Base-by-base conservation (phyloP, 2,113 vertebrate species). In the Erythrocercus mccallii region DNA sequence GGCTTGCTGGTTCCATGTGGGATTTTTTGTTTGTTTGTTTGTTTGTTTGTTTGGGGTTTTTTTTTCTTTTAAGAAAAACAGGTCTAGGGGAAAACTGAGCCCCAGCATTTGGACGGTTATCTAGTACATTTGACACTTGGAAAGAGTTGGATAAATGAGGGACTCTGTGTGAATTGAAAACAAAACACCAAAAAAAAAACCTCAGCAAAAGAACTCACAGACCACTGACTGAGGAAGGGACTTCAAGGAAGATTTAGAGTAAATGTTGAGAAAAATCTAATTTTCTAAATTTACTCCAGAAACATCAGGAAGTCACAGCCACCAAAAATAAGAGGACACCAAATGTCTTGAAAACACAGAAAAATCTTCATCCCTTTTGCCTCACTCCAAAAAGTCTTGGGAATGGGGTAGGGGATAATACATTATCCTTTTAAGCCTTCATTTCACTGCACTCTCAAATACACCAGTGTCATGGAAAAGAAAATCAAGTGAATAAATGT, bases 401-500 rank as follows among this genome's bases (percentile, higher is more conserved):
- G 57, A 89, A 48, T n/a, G 60, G 62, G 56, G 30, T 38, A 94
- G 64, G 10, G 72, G 56, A 88, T 86, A 81, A 88, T 37, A 83
- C n/a, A 44, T 66, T 90, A 85, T 88, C 62, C 88, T 86, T 58
- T 81, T 51, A 79, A 69, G 38, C 28, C 48, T 76, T 35, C 74
- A 38, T 77, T 54, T 83, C 71, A 35, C 53, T 69, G 60, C 42
- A 81, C 68, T 66, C 61, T 60, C 86, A 94, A 92, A 93, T 71
- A 38, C 38, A 58, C 73, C 28, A 33, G 30, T 48, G 50, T 48
- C 81, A 78, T 12, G 48, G 66, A 92, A 96, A 73, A 70, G 86
- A 88, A 92, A 95, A 92, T 58, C 48, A 94, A 94, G 88, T 45
- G 82, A 91, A 79, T 92, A 82, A 82, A 93, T 81, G 77, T 82